Percentiles rank a stretch among this genome's conserved stretches.
Conservation (phyloP, 2,797 vertebrate genomes). For the Furcifer pardalis region DNA sequence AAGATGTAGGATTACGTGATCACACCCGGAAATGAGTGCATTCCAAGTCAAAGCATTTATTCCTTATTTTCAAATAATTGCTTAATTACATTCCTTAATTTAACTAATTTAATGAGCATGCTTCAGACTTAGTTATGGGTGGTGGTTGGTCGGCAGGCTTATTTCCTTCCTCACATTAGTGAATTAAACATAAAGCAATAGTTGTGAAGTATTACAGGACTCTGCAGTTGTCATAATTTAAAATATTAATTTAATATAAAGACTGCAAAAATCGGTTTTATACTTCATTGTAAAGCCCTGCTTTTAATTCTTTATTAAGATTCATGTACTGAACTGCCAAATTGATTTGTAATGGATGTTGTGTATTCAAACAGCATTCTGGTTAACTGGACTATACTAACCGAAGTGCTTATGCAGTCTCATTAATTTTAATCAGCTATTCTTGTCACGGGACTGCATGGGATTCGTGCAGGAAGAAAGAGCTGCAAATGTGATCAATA, state of each 20-base stretch:
- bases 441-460: conserved; percentile 22
- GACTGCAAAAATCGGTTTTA: not conserved
- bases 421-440: conserved; percentile 63
- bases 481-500: conserved; percentile 49
- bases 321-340: conserved; percentile 3
- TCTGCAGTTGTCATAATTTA: not conserved
- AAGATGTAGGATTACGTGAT: too few relatives aligned
- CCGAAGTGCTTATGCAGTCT: conserved; percentile 32
- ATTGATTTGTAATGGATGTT: conserved; percentile 26
- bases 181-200: not conserved
- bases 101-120: not conserved
- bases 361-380: conserved; percentile 32
- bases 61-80: not conserved
- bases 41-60: not conserved
- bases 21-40: not conserved
- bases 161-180: not conserved
- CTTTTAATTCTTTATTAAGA: conserved; percentile 37
- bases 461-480: conserved; percentile 22
- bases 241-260: conserved; percentile 2
- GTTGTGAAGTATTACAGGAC: not conserved
- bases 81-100: not conserved
- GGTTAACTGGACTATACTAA: conserved; percentile 43
- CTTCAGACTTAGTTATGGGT: not conserved
- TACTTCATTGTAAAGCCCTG: conserved; percentile 3
- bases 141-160: conserved; percentile 24